Base-by-base conservation (phyloP, 2,113 vertebrate species). In the Carassius carassius region DNA sequence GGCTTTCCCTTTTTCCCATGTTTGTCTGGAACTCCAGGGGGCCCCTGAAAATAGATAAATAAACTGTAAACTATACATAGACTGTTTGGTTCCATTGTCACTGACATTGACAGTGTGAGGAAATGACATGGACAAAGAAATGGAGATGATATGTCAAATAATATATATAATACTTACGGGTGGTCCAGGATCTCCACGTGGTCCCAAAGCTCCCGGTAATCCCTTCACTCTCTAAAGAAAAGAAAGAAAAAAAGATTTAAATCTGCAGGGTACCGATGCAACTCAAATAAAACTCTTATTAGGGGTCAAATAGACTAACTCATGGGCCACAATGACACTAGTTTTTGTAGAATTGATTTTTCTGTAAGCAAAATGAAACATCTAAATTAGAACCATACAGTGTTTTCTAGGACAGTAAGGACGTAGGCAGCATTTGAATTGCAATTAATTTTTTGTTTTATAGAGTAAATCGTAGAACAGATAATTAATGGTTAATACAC, bases 301-400 rank as follows among this genome's bases (percentile, higher is more conserved):
- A 41, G 41, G 8, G 41, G 41, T 41, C 1, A 7, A 41, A 41
- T 7, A 41, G 41, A 41, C 7, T 8, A 37, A 85, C 93, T 29
- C 91, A 95, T 94, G 58, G 94, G 94, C 94, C 94, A 95, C 17
- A 86, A 89, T 69, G 89, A 91, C 65, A 91, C 69, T 41, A 95
- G 65, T 12, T 92, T 83, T 91, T 94, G 88, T 95, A 95, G 88
- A 93, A 78, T 88, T 93, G 92, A 32, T 89, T 93, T 90, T 92
- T 92, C 95, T 95, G 91, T 2, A 83, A 72, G 91, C 5, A 83
- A 72, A 86, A 65, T 85, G 4, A 73, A 84, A 76, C 41, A 21
- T 84, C 69, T 65, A 37, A 78, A 16, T 67, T n/a, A 63, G 65
- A 47, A 70, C 6, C 58, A 69, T 11, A 60, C n/a, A n/a, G 51